A percentile compares a stretch with the other conserved stretches of the same genome.
phyloP scores from a whole-genome alignment of 2,113 vertebrate species.

The Oryctolagus cuniculus region mOryCun1.1 NC_091432.1:176371501-176372000 shows the following conservation, averaged over 20 bases:
- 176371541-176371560: not conserved
- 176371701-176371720: constrained; percentile 23
- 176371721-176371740: constrained; percentile 41
- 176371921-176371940: not conserved
- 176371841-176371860: not conserved
- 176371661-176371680: not conserved
- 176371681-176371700: constrained; percentile 43
- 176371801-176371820: constrained; percentile 8
- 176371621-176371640: not conserved
- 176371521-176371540: constrained; percentile 47
- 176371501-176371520: constrained; percentile 28
- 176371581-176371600: constrained; percentile 46
- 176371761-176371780: not conserved
- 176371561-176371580: not conserved
- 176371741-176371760: constrained; percentile 28
- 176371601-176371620: constrained; percentile 38
- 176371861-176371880: constrained; percentile 12
- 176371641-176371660: not conserved
- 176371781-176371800: constrained; percentile 34
- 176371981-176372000: constrained; percentile 25
- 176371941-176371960: not conserved
- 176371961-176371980: not conserved
- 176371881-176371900: constrained; percentile 33
- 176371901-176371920: constrained; percentile 12
- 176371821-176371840: not conserved